Evolutionary conservation across 2,113 vertebrate species (phyloP), one percentile per base, ranked within the genome.

Genomic region (Pterocles orientalis): DNA sequence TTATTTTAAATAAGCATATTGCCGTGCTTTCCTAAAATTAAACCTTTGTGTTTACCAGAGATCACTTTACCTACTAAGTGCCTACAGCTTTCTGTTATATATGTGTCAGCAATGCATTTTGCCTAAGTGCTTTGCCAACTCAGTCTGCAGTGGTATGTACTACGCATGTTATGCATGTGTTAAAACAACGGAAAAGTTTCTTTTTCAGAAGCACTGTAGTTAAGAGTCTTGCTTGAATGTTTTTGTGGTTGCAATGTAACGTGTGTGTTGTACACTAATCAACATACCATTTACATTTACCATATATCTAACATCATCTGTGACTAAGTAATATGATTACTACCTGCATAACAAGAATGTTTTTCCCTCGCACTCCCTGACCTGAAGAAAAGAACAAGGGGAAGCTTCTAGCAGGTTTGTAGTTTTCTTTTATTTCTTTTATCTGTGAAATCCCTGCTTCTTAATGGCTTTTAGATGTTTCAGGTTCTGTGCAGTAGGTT

Each of bases 351-450:
- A 97, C 91, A 85, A 97, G 53, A 94, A 76, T 97, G 70, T 95
- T 86, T 98, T 98, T 98, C 95, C 96, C 94, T 98, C 97, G 98
- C 96, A 89, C 98, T 95, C 92, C 96, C 97, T 98, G 88, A 97
- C 96, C 97, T 98, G 97, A 98, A 99, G 99, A 98, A 99, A 99
- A 98, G 99, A 99, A 92, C 99, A 99, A 98, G 99, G 98, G 87
- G 99, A 99, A 97, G 88, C 99, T 18, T 98, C 98, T 72, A 98
- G 98, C 98, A 99, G 99, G 99, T 99, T 98, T 98, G 99, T 99
- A 92, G 94, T 80, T 97, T 97, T 48, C 96, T 97, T 87, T 96
- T 94, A 97, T 97, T 97, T 96, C 84, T 96, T 94, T 57, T 54
- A 88, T 96, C 90, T 90, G 41, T 95, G 88, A 92, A 97, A 95